These are phyloP conservation scores for Sciurus carolinensis DNA, from an alignment of 2,797 vertebrate species.

Conservation along the genomic window DNA sequence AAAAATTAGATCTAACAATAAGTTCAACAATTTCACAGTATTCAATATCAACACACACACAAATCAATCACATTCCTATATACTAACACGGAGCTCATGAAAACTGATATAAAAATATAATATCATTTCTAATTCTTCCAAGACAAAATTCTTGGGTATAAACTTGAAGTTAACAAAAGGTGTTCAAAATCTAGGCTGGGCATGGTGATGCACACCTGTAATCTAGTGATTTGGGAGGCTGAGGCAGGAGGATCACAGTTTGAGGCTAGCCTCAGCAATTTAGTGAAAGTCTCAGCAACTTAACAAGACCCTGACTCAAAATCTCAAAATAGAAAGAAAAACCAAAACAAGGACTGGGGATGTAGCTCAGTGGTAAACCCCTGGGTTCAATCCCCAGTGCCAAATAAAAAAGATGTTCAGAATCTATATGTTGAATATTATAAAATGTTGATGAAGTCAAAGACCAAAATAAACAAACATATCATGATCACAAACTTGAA, in stretches of 20 bases:
- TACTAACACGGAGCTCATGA: background rate
- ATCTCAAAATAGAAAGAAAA: too few species aligned
- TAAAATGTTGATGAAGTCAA: conserved; percentile 14
- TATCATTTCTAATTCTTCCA: background rate
- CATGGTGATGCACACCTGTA: too few species aligned
- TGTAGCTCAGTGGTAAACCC: too few species aligned
- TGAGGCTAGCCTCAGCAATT: too few species aligned
- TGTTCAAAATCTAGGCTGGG: too few species aligned
- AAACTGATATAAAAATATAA: conserved; percentile 49
- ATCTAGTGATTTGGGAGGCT: too few species aligned
- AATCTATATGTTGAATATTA: conserved; percentile 11
- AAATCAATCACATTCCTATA: background rate
- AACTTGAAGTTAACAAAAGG: background rate
- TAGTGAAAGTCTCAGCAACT: too few species aligned
- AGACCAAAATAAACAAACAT: conserved; percentile 6
- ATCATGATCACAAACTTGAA: background rate
- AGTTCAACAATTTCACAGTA: background rate
- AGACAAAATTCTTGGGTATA: conserved; percentile 27
- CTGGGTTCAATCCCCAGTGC: too few species aligned
- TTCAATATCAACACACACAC: background rate
- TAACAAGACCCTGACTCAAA: too few species aligned
- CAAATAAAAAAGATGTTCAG: background rate
- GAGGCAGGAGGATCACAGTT: too few species aligned
- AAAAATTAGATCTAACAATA: conserved; percentile 20
- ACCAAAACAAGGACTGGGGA: too few species aligned